Evolutionary conservation across 30 jellyfish, hydroid and myxozoan species (phyloP).

Genomic region (Cassiopea xamachana): DNA sequence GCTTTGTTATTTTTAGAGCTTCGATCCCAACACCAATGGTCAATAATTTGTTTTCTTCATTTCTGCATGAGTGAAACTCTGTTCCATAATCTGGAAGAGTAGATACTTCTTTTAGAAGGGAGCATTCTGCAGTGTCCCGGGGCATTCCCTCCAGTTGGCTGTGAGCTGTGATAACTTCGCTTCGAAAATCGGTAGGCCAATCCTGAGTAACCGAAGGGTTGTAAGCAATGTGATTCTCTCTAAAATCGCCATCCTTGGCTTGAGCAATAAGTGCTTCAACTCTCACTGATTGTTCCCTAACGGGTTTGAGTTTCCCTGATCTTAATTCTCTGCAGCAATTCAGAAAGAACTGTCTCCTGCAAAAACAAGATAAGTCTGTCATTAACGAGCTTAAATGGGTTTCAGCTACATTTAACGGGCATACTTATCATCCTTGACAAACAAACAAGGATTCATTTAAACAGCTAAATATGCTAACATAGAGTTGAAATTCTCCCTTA

Average conservation of each 20-base stretch:
- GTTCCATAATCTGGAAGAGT: slow-evolving; percentile 88
- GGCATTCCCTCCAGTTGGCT: slow-evolving; percentile 89
- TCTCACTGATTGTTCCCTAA: slow-evolving; percentile 49
- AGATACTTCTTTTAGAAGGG: slow-evolving; percentile 73
- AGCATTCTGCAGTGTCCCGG: slow-evolving; percentile 80
- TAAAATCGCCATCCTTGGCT: slow-evolving; percentile 88
- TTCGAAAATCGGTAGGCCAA: slow-evolving; percentile 91
- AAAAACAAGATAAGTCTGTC: slow-evolving; percentile 6
- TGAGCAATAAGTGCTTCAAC: slow-evolving; percentile 89
- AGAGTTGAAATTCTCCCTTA: not conserved
- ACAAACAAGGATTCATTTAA: not conserved
- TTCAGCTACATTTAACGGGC: slow-evolving; percentile 7
- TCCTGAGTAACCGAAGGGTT: slow-evolving; percentile 81
- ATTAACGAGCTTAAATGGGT: not conserved
- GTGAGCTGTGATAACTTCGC: slow-evolving; percentile 86
- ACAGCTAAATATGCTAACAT: not conserved
- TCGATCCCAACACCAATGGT: slow-evolving; percentile 94
- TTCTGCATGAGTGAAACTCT: slow-evolving; percentile 79
- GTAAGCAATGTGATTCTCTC: slow-evolving; percentile 95
- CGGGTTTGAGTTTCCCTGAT: slow-evolving; percentile 74
- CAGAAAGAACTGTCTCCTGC: slow-evolving; percentile 93
- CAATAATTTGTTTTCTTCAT: slow-evolving; percentile 79
- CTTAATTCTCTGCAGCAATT: slow-evolving; percentile 83
- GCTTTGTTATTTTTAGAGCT: slow-evolving; percentile 75
- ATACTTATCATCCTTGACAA: slow-evolving; percentile 1